A percentile compares a stretch with the other conserved stretches of the same genome.
Evolutionary conservation across 2,797 vertebrate species (phyloP).

Genomic region (Intellagama lesueurii): DNA sequence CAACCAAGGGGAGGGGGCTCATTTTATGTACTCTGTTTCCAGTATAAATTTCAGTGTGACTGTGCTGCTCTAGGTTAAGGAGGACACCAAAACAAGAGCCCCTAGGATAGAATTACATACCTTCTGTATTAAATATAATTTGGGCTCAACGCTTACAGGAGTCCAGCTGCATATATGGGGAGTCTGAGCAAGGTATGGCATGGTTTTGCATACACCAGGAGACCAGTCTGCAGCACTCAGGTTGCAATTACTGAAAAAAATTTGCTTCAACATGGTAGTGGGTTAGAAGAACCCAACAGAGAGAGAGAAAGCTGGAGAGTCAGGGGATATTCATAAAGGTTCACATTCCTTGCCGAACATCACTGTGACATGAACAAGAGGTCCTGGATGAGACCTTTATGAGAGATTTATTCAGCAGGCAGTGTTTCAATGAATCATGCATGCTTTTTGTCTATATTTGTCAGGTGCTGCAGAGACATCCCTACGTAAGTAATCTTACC

Average conservation of each 20-base stretch:
- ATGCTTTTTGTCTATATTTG: neutral
- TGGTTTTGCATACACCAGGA: neutral
- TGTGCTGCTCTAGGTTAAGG: neutral
- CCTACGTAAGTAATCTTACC: neutral
- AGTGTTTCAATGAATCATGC: neutral
- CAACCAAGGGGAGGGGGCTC: neutral
- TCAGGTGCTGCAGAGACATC: neutral
- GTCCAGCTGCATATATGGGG: neutral
- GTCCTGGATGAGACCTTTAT: neutral
- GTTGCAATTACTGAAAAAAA: no score
- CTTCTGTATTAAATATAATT: neutral
- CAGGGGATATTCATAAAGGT: neutral
- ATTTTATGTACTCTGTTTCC: neutral
- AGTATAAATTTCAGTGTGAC: neutral
- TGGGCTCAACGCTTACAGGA: neutral
- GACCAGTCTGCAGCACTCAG: neutral
- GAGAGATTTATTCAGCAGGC: neutral
- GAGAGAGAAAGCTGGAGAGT: neutral
- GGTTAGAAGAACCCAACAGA: neutral
- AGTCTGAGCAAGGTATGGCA: neutral
- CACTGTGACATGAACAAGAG: neutral
- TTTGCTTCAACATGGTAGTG: neutral
- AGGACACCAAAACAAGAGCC: neutral
- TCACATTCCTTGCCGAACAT: neutral
- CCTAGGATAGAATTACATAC: neutral